These are phyloP conservation scores for Orchestia grillus DNA, from an alignment of 1,140 invertebrate species.

Conservation along the genomic window DNA sequence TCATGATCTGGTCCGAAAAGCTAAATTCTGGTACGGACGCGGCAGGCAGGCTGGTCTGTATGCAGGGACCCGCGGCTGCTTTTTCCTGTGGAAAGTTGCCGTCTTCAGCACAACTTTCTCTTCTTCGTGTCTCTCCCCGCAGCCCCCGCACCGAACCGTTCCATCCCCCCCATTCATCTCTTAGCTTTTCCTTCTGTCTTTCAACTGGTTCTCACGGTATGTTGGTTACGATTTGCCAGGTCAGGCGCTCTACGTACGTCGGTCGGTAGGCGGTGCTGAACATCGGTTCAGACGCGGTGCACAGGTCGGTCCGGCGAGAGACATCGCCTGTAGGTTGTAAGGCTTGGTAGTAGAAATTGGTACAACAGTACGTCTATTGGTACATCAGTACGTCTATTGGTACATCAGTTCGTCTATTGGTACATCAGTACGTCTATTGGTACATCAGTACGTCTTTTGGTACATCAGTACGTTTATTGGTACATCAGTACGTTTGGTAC, in stretches of 20 bases:
- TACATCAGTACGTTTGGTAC: too few species aligned
- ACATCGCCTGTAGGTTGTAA: not conserved
- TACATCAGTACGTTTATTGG: too few species aligned
- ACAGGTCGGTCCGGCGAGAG: not conserved
- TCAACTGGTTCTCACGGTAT: not conserved
- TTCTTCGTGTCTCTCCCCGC: not conserved
- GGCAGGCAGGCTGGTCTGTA: not conserved
- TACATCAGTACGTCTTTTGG: too few species aligned
- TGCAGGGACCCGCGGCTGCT: not conserved
- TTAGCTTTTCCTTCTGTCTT: not conserved
- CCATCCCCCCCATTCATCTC: not conserved
- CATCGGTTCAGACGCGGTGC: too few species aligned
- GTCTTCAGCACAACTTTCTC: not conserved
- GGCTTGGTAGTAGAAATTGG: not conserved
- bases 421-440: too few species aligned
- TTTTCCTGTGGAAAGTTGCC: constrained; percentile 39
- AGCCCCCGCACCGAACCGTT: too few species aligned
- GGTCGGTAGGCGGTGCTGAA: not conserved
- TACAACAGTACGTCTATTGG: not conserved
- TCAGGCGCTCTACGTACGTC: not conserved
- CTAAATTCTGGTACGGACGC: not conserved
- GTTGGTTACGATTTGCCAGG: not conserved
- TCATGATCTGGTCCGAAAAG: not conserved
- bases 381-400: not conserved
- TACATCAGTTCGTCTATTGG: too few species aligned